These are phyloP conservation scores for Scaptomyza cyrtandrae DNA, from an alignment of 2,888 invertebrate species.

Conservation along the genomic window DNA sequence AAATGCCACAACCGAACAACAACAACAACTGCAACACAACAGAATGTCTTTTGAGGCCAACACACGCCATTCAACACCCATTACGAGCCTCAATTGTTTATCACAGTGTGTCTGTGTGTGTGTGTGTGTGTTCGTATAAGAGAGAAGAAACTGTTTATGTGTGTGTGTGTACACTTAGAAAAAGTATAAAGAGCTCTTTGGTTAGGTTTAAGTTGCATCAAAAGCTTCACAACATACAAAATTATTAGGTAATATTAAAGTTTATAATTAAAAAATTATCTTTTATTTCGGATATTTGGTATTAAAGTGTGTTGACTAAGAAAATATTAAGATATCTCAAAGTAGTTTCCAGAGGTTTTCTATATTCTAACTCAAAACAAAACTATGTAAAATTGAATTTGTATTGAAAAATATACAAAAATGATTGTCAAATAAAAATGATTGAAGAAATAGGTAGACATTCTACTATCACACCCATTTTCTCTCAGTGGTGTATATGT, in stretches of 20 bases:
- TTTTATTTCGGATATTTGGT: not conserved
- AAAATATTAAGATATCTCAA: too few species aligned
- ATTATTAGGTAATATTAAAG: too few species aligned
- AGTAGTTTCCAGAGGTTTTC: too few species aligned
- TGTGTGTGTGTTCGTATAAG: constrained; percentile 5
- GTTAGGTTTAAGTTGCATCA: too few species aligned
- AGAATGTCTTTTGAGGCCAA: constrained; percentile 59
- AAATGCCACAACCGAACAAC: constrained; percentile 59
- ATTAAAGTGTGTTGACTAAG: not conserved
- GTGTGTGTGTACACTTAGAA: not conserved
- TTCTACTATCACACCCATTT: not conserved
- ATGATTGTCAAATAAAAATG: too few species aligned
- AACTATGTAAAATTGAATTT: too few species aligned
- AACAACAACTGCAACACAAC: constrained; percentile 38
- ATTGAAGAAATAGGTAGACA: too few species aligned
- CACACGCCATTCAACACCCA: constrained; percentile 76
- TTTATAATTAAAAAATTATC: too few species aligned
- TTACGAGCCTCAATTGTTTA: constrained; percentile 66
- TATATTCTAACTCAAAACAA: too few species aligned
- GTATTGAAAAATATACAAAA: too few species aligned
- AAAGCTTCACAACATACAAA: too few species aligned
- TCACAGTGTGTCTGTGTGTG: constrained; percentile 6
- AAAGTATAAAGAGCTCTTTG: too few species aligned
- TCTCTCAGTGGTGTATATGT: constrained; percentile 11
- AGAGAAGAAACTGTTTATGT: not conserved